Percentiles rank a stretch among this genome's conserved stretches.
These are phyloP conservation scores for Zosterops japonicus DNA, from an alignment of 2,113 vertebrate genomes.

Conservation along the genomic window DNA sequence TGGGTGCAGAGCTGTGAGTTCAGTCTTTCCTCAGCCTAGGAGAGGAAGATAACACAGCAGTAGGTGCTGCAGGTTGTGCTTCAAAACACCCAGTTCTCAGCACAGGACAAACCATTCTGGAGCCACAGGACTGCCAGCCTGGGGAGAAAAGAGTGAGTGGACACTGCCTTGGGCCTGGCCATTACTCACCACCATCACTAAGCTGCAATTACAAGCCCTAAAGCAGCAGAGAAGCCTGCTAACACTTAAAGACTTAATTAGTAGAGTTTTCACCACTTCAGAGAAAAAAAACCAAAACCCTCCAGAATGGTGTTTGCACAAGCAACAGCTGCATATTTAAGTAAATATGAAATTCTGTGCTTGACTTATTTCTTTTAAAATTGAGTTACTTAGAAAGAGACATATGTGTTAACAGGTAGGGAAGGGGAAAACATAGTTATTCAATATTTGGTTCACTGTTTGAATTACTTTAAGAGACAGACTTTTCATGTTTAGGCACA, in stretches of 20 bases:
- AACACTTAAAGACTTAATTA: neutral
- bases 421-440: neutral
- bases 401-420: neutral
- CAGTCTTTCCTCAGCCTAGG: neutral
- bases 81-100: neutral
- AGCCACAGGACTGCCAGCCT: neutral
- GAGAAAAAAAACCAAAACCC: neutral
- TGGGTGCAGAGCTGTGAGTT: neutral
- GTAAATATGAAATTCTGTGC: neutral
- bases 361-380: neutral
- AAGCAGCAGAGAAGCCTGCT: neutral
- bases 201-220: neutral
- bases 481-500: neutral
- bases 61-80: neutral
- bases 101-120: neutral
- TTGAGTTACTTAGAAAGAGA: neutral
- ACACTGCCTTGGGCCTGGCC: neutral
- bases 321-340: neutral
- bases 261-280: neutral
- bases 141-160: neutral
- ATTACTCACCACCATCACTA: neutral
- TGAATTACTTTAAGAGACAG: neutral
- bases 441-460: neutral
- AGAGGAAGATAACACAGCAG: neutral
- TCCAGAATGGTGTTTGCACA: neutral